Conservation (phyloP, 2,797 vertebrate genomes). For the Serranus cabrilla region DNA sequence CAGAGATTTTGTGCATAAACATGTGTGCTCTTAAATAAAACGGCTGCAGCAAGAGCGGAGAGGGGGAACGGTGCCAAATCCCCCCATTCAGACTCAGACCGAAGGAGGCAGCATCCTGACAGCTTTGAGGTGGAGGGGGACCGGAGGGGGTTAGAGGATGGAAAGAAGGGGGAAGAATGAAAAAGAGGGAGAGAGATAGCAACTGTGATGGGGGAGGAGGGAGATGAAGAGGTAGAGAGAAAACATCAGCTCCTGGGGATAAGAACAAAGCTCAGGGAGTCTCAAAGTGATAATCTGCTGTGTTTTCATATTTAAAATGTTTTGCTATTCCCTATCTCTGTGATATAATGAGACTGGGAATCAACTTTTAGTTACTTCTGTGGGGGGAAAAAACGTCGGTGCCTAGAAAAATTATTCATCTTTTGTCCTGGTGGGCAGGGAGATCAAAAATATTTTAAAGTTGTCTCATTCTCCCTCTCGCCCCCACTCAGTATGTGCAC, state of each 20-base stretch:
- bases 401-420: not conserved
- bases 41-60: slow-evolving; percentile 46
- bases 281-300: slow-evolving; percentile 57
- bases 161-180: slow-evolving; percentile 29
- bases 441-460: slow-evolving; percentile 11
- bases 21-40: slow-evolving; percentile 66
- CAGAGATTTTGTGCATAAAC: slow-evolving; percentile 81
- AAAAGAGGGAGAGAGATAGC: slow-evolving; percentile 33
- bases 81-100: slow-evolving; percentile 78
- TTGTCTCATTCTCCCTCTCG: not conserved
- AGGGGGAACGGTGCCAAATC: slow-evolving; percentile 76
- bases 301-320: slow-evolving; percentile 49
- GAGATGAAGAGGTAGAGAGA: slow-evolving; percentile 55
- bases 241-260: slow-evolving; percentile 64
- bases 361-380: slow-evolving; percentile 36
- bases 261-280: slow-evolving; percentile 60
- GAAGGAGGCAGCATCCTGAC: slow-evolving; percentile 78
- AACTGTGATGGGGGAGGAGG: slow-evolving; percentile 46
- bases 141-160: slow-evolving; percentile 27
- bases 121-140: slow-evolving; percentile 66
- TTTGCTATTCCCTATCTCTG: slow-evolving; percentile 15
- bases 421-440: not conserved
- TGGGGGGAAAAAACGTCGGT: not conserved
- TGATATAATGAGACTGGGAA: slow-evolving; percentile 34
- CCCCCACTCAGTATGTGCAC: not conserved